phyloP scores from a whole-genome alignment of 2,888 invertebrate genomes.

The Volucella inanis region DNA sequence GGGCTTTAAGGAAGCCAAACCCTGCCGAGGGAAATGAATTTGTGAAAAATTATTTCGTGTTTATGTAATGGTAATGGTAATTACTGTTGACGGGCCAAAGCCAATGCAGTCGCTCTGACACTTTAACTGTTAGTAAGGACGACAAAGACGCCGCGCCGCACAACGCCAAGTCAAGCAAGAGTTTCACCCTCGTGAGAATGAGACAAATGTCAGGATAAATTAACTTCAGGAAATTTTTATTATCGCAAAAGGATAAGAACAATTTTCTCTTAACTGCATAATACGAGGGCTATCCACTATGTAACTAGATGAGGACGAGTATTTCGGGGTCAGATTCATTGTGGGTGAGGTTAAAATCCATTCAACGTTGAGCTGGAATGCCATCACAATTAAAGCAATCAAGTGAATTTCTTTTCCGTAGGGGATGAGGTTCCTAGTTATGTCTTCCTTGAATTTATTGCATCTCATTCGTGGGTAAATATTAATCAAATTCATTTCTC shows the following conservation, averaged over 20 bases:
- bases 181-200: conserved; percentile 57
- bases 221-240: conserved; percentile 73
- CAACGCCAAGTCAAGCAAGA: conserved; percentile 17
- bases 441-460: conserved; percentile 60
- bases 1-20: conserved; percentile 54
- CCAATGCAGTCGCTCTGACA: conserved; percentile 54
- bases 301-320: conserved; percentile 40
- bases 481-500: conserved; percentile 70
- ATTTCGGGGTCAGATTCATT: conserved; percentile 44
- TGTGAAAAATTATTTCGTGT: conserved; percentile 74
- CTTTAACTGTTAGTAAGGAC: conserved; percentile 17
- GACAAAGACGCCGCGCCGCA: background rate
- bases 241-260: conserved; percentile 71
- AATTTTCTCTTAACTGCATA: conserved; percentile 45
- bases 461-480: conserved; percentile 65
- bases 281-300: conserved; percentile 27
- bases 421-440: background rate
- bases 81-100: conserved; percentile 69
- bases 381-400: conserved; percentile 56
- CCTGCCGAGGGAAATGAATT: conserved; percentile 68
- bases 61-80: conserved; percentile 73
- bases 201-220: conserved; percentile 72
- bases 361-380: conserved; percentile 47
- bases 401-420: background rate
- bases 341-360: conserved; percentile 36